A percentile compares a stretch with the other conserved stretches of the same genome.
phyloP scores from a whole-genome alignment of 2,888 invertebrate genomes.

The Rhingia campestris region DNA sequence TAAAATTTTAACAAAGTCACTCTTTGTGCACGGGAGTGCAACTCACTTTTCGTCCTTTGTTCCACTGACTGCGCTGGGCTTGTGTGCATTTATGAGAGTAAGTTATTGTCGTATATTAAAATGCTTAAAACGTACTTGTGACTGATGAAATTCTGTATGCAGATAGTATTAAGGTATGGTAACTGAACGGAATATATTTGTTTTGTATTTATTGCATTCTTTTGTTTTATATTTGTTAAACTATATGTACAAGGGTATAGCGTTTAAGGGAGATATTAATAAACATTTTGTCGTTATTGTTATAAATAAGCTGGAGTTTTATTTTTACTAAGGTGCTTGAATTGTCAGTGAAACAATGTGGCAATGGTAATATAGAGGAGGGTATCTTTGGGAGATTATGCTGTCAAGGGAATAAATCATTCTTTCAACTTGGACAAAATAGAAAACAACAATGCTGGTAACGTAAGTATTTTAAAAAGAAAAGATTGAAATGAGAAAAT shows the following conservation, averaged over 20 bases:
- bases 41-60: constrained; percentile 33
- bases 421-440: too few species aligned
- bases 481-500: too few species aligned
- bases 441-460: too few species aligned
- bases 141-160: constrained; percentile 72
- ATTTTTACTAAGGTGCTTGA: background rate
- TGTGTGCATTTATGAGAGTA: constrained; percentile 38
- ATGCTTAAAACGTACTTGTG: constrained; percentile 55
- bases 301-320: constrained; percentile 15
- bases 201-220: constrained; percentile 70
- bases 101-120: constrained; percentile 69
- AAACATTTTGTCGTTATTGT: constrained; percentile 50
- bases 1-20: constrained; percentile 72
- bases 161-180: constrained; percentile 66
- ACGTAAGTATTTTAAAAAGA: too few species aligned
- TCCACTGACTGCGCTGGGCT: constrained; percentile 20
- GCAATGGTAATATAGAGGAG: background rate
- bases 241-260: constrained; percentile 37
- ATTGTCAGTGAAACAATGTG: background rate
- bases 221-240: constrained; percentile 55
- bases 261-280: constrained; percentile 57
- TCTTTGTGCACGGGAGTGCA: constrained; percentile 44
- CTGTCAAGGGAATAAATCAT: too few species aligned
- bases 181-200: constrained; percentile 29
- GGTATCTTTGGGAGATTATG: too few species aligned